Base-by-base conservation (phyloP, 2,113 vertebrate genomes). In the Sinocyclocheilus anophthalmus region DNA sequence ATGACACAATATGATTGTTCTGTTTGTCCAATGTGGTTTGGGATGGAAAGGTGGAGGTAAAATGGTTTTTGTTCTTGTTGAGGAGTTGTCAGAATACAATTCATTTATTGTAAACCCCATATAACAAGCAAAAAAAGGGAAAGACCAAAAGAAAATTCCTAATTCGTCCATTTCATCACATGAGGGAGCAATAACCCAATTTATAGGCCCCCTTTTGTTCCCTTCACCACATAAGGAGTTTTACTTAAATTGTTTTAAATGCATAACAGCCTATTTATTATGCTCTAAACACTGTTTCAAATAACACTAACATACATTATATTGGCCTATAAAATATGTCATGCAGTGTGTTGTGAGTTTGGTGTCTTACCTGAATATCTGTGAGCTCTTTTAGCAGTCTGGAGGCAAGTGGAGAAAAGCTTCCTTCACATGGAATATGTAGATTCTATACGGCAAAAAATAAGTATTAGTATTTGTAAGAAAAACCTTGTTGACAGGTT, bases 281-380 rank as follows among this genome's bases (percentile, higher is more conserved):
- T 10, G 2, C 10, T 61, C 59, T 24, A 20, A 63, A 63, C n/a
- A 24, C 65, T 69, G 30, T 69, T 69, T 30, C 13, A 37, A 33
- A 37, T 45, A 45, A 45, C 42, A 45, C 42, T 45, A 45, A 42
- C 7, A 45, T 33, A 37, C 53, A 57, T 26, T 24, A 26, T 24
- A 65, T 13, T 12, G 20, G 33, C 8, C 33, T 73, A 73, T 42
- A 11, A 45, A 12, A 26, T 4, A 63, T 5, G 53, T 20, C 14
- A 53, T 63, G 59, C 11, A 4, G 11, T 42, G 22, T 76, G 73
- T 97, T 8, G 5, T 48, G n/a, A 97, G 96, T 87, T 95, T 95
- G 85, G 7, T 45, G 37, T 12, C 93, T 97, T 77, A 87, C 91
- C 77, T 90, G 81, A 91, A 90, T 89, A 89, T 92, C 89, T 30